Percentiles rank a stretch among this genome's conserved stretches.
phyloP scores from a whole-genome alignment of 1,140 invertebrate species.

The Ectropis grisescens region DNA sequence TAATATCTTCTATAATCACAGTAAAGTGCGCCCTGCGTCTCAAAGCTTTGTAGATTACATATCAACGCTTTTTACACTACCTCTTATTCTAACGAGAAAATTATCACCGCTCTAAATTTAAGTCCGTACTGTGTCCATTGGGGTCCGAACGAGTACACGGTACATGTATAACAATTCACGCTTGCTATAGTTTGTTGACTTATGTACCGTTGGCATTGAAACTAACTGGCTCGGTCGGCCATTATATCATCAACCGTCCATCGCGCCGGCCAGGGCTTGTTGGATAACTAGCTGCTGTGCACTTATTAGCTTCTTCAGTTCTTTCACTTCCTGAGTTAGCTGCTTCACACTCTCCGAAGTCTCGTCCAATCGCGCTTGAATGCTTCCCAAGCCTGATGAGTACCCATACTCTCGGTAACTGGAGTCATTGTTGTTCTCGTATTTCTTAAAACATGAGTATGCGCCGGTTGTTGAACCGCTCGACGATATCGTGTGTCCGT shows the following conservation, averaged over 20 bases:
- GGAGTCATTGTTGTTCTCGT: constrained; percentile 73
- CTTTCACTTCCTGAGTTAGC: constrained; percentile 73
- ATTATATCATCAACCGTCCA: constrained; percentile 63
- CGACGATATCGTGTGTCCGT: constrained; percentile 75
- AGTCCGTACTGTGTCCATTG: constrained; percentile 30
- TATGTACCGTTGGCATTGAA: constrained; percentile 58
- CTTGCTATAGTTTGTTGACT: constrained; percentile 58
- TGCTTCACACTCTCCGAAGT: constrained; percentile 73
- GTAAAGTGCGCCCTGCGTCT: no score
- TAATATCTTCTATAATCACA: no score
- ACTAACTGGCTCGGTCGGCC: constrained; percentile 41
- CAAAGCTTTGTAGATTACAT: no score
- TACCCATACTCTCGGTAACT: constrained; percentile 67
- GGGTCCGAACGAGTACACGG: constrained; percentile 26
- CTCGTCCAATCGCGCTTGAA: constrained; percentile 75
- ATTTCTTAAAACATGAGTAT: constrained; percentile 72
- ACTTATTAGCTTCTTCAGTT: constrained; percentile 73
- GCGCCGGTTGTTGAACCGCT: constrained; percentile 71
- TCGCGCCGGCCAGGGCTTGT: constrained; percentile 49
- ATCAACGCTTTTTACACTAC: no score
- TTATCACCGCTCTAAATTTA: constrained; percentile 47
- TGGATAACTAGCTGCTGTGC: constrained; percentile 63
- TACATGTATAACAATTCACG: constrained; percentile 37
- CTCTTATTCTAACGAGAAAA: constrained; percentile 29
- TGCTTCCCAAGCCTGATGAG: constrained; percentile 65